Percentiles rank a stretch among this genome's conserved stretches.
phyloP scores from a whole-genome alignment of 2,888 invertebrate genomes.

The Napeogenes inachia region DNA sequence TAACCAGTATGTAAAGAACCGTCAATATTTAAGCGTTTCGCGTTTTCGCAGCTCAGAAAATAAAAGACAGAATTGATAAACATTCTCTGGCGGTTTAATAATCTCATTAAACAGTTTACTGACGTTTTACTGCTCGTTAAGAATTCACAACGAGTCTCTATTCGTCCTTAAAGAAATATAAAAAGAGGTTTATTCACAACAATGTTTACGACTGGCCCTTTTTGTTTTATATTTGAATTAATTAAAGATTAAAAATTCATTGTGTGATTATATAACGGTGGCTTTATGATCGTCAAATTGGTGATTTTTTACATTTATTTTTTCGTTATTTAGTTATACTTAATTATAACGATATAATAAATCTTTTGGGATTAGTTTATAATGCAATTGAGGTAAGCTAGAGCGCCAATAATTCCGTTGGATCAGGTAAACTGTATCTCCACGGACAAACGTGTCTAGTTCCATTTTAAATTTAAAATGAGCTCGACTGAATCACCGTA shows the following conservation, averaged over 20 bases:
- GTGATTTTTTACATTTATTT: no score
- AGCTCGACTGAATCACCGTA: slow-evolving; percentile 47
- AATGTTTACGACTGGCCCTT: slow-evolving; percentile 24
- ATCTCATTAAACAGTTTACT: slow-evolving; percentile 66
- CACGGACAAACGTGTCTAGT: slow-evolving; percentile 30
- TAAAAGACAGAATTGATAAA: slow-evolving; percentile 34
- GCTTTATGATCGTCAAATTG: not conserved
- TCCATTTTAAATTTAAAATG: slow-evolving; percentile 47
- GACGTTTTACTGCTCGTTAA: slow-evolving; percentile 63
- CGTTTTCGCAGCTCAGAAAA: slow-evolving; percentile 19
- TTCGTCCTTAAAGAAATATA: slow-evolving; percentile 43
- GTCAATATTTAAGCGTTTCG: slow-evolving; percentile 26
- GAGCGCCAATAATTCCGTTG: slow-evolving; percentile 13
- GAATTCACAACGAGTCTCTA: slow-evolving; percentile 57
- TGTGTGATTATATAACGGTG: not conserved
- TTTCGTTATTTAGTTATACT: no score
- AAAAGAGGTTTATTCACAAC: slow-evolving; percentile 27
- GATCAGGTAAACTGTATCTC: slow-evolving; percentile 6
- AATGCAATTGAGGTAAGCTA: not conserved
- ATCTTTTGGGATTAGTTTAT: not conserved
- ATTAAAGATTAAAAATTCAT: slow-evolving; percentile 18
- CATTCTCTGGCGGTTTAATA: slow-evolving; percentile 49
- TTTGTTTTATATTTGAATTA: slow-evolving; percentile 20
- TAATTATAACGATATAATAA: not conserved
- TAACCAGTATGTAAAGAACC: slow-evolving; percentile 24